phyloP scores from a whole-genome alignment of 2,113 vertebrate species.

The Crotalus viridis region DNA sequence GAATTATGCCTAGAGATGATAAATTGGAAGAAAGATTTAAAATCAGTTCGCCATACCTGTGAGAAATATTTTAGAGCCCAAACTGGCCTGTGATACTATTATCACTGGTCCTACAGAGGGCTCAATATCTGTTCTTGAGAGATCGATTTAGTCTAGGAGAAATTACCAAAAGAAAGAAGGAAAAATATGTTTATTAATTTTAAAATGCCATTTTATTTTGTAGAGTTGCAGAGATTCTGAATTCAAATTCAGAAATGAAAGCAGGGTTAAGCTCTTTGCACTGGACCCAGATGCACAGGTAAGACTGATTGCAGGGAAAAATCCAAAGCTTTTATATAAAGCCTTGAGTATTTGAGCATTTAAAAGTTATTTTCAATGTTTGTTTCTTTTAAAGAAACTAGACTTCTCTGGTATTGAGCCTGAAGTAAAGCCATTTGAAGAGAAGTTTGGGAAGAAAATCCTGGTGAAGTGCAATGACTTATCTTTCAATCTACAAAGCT shows the following conservation, averaged over 20 bases:
- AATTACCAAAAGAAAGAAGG: not conserved
- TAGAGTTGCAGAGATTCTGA: constrained; percentile 92
- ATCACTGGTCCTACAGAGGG: not conserved
- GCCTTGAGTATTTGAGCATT: not conserved
- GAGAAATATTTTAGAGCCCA: not conserved
- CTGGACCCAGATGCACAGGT: constrained; percentile 98
- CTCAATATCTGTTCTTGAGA: not conserved
- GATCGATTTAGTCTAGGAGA: not conserved
- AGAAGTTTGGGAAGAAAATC: constrained; percentile 94
- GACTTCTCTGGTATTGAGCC: constrained; percentile 91
- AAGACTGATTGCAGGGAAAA: constrained; percentile 32
- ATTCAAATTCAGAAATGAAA: constrained; percentile 89
- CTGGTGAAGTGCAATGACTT: constrained; percentile 96
- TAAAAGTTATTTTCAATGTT: not conserved
- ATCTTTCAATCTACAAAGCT: constrained; percentile 96
- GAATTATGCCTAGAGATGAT: not conserved
- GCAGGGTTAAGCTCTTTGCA: constrained; percentile 90
- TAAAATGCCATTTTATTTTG: constrained; percentile 38
- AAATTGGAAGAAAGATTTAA: not conserved
- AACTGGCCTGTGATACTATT: not conserved
- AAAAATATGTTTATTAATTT: not conserved
- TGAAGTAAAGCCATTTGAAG: constrained; percentile 93
- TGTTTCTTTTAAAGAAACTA: constrained; percentile 81
- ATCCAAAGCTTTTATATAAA: not conserved
- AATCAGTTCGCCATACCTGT: not conserved